phyloP scores from a whole-genome alignment of 2,113 vertebrate species.

The Cyprinus carpio region DNA sequence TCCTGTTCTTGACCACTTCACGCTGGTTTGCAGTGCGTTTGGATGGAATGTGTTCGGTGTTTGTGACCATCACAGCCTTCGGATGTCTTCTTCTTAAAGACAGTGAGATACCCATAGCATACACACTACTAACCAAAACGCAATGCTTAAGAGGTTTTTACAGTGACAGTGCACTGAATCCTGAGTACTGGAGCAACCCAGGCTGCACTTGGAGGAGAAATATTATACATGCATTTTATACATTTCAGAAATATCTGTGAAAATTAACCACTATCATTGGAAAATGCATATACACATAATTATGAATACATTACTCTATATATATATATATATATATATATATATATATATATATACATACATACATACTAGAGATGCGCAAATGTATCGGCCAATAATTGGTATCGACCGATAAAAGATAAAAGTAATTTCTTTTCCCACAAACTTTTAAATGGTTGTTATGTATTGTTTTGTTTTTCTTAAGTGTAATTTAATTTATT shows the following conservation, averaged over 20 bases:
- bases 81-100: slow-evolving; percentile 85
- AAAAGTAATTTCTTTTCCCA: no score
- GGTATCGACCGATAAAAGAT: no score
- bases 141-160: neutral
- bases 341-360: no score
- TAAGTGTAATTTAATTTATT: neutral
- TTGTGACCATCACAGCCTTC: slow-evolving; percentile 84
- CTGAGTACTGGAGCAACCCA: neutral
- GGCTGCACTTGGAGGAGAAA: neutral
- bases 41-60: slow-evolving; percentile 91
- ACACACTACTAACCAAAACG: neutral
- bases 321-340: no score
- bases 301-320: no score
- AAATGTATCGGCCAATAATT: no score
- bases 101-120: slow-evolving; percentile 72
- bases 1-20: slow-evolving; percentile 91
- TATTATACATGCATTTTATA: neutral
- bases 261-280: no score
- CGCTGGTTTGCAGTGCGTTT: slow-evolving; percentile 94
- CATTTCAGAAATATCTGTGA: no score
- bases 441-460: no score
- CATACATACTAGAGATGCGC: no score
- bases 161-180: neutral
- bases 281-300: no score
- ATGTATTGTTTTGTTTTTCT: neutral